Conservation (phyloP, 2,888 invertebrate genomes). For the Dryococelus australis region DNA sequence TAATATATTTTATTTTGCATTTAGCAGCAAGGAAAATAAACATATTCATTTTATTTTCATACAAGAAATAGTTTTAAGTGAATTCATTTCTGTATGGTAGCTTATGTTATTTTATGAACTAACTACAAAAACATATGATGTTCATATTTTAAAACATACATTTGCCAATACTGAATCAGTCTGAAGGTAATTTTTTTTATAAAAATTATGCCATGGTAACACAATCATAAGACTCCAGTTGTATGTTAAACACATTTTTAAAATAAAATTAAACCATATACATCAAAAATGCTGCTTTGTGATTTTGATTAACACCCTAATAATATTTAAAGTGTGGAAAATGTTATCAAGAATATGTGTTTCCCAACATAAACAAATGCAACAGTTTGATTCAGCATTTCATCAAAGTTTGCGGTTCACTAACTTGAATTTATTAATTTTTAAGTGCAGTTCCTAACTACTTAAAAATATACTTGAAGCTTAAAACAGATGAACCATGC, state of each 20-base stretch:
- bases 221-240: conserved; percentile 16
- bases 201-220: background rate
- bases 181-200: background rate
- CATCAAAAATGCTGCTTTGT: background rate
- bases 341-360: background rate
- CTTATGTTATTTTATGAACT: conserved; percentile 17
- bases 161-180: background rate
- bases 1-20: too few species aligned
- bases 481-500: background rate
- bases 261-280: background rate
- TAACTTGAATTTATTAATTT: background rate
- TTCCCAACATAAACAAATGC: background rate
- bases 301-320: conserved; percentile 9
- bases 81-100: conserved; percentile 18
- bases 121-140: background rate
- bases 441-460: background rate
- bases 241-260: conserved; percentile 16
- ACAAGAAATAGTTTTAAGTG: conserved; percentile 2
- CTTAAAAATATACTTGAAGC: background rate
- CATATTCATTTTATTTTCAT: too few species aligned
- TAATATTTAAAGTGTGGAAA: background rate
- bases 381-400: background rate
- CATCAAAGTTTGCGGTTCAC: background rate
- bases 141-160: background rate
- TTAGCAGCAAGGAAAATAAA: too few species aligned